Percentiles rank a stretch among this genome's conserved stretches.
phyloP scores from a whole-genome alignment of 2,797 vertebrate genomes.

The Gymnocypris eckloni region DNA sequence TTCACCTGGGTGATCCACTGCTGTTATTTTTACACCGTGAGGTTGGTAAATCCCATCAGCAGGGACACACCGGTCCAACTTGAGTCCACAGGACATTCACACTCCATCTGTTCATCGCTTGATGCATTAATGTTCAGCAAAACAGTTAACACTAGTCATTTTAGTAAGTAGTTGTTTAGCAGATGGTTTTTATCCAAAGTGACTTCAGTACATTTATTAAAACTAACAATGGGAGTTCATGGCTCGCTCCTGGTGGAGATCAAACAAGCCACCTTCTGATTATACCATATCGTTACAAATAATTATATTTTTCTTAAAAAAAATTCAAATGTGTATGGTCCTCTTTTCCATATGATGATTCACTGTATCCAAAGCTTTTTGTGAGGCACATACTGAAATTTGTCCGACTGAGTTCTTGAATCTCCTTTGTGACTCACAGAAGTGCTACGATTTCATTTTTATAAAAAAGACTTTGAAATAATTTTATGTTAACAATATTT shows the following conservation, averaged over 20 bases:
- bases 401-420: background rate
- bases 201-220: background rate
- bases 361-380: background rate
- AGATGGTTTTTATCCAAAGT: constrained; percentile 1
- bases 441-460: background rate
- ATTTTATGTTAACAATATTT: background rate
- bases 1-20: constrained; percentile 70
- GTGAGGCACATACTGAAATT: background rate
- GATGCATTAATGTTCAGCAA: constrained; percentile 33
- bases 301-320: background rate
- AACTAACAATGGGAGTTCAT: background rate
- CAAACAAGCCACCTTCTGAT: background rate
- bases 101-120: constrained; percentile 40
- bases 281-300: background rate
- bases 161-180: constrained; percentile 5
- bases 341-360: background rate
- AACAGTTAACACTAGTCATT: constrained; percentile 25
- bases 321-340: background rate
- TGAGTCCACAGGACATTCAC: constrained; percentile 37
- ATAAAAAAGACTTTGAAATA: background rate
- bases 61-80: constrained; percentile 6
- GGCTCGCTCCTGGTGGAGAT: background rate
- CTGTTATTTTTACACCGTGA: constrained; percentile 78
- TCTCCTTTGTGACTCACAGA: background rate
- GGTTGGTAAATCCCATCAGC: constrained; percentile 69